Evolutionary conservation across 2,888 invertebrate species (phyloP).

Genomic region (Oscheius sp.): DNA sequence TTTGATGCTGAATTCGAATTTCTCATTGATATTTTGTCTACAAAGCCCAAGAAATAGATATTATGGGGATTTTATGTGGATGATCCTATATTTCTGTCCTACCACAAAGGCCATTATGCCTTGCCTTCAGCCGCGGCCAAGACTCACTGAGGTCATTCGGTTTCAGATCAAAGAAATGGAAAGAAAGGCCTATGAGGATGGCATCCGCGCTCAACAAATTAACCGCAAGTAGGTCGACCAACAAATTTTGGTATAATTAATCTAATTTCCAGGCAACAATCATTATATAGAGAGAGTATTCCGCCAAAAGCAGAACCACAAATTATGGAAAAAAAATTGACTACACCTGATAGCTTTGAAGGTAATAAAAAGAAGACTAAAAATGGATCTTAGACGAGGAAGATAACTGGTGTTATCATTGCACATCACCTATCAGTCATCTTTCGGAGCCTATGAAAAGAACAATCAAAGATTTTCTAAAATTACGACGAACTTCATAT

Average conservation of each 20-base stretch:
- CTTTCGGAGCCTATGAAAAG: slow-evolving; percentile 51
- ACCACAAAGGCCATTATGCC: neutral
- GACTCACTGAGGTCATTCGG: neutral
- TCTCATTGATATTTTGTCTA: too few species aligned
- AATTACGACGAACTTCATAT: slow-evolving; percentile 58
- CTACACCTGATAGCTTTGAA: neutral
- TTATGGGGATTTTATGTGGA: too few species aligned
- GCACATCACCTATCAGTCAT: slow-evolving; percentile 52
- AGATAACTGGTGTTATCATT: slow-evolving; percentile 59
- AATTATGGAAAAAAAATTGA: neutral
- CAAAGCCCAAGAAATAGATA: too few species aligned
- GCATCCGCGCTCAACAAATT: slow-evolving; percentile 11
- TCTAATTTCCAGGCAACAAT: slow-evolving; percentile 14
- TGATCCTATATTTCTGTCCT: neutral
- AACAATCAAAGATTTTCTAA: slow-evolving; percentile 56
- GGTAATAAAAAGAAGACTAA: neutral
- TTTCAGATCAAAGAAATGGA: slow-evolving; percentile 30
- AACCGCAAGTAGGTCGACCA: neutral
- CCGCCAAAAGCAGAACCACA: slow-evolving; percentile 2
- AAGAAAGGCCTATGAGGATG: slow-evolving; percentile 18
- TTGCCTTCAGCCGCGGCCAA: neutral
- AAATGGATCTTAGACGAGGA: neutral
- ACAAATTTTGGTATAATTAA: neutral
- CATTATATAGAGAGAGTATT: neutral
- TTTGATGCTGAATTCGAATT: neutral